Percentiles rank a stretch among this genome's conserved stretches.
phyloP scores from a whole-genome alignment of 37 sponge, comb jelly and placozoan species.

The Theonella swinhoei region DNA sequence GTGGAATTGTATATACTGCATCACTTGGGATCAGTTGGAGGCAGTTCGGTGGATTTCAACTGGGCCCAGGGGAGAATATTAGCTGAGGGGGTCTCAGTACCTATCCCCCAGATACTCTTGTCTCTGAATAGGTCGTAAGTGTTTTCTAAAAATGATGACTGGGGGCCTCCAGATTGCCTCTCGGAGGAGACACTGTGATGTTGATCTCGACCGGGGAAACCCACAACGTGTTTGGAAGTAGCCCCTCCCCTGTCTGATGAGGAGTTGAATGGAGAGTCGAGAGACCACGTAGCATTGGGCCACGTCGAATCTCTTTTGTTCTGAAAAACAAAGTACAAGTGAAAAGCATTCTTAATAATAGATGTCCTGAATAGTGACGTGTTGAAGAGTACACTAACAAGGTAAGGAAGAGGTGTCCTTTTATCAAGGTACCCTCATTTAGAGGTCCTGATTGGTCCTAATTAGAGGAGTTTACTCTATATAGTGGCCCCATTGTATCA shows the following conservation, averaged over 20 bases:
- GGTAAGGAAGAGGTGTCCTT: too few species aligned
- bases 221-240: background rate
- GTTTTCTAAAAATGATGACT: conserved; percentile 13
- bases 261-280: conserved; percentile 26
- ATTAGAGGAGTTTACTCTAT: too few species aligned
- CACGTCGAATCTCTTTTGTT: too few species aligned
- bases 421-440: too few species aligned
- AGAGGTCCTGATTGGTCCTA: too few species aligned
- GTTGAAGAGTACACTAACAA: too few species aligned
- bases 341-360: too few species aligned
- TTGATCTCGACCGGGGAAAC: too few species aligned
- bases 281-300: conserved; percentile 10
- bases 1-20: background rate
- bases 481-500: too few species aligned
- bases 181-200: background rate
- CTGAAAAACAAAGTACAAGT: too few species aligned
- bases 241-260: background rate
- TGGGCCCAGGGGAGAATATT: conserved; percentile 37
- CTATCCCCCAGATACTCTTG: conserved; percentile 48
- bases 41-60: background rate
- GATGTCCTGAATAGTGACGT: too few species aligned
- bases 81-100: conserved; percentile 1
- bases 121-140: conserved; percentile 58
- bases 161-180: background rate
- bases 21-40: background rate